Base-by-base conservation (phyloP, 2,888 invertebrate genomes). In the Junonia oenone region DNA sequence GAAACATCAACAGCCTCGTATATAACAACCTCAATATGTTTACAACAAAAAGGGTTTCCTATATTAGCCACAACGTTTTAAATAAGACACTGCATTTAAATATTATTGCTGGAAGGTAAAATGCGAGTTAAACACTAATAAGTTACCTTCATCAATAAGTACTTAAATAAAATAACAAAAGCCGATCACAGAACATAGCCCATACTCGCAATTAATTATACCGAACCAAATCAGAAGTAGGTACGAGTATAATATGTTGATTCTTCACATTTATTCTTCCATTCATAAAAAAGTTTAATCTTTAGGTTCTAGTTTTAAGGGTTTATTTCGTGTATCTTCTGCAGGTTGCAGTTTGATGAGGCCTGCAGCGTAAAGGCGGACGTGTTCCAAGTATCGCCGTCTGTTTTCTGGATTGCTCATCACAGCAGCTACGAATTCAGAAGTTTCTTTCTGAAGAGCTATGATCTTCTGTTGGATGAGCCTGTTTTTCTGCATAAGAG, bases 381-480 rank as follows among this genome's bases (percentile, higher is more conserved):
- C 64, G 9, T 82, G 75, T 43, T 83, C 81, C 0, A 76, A 55
- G 49, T 83, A 86, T n/a, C 83, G 74, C 57, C 67, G 69, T 31
- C 63, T 71, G 45, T 83, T 86, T 46, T 86, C 86, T 0, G 91
- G 91, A 68, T 93, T 92, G 46, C 83, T 91, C 80, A 93, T 78
- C 3, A 93, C 91, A 2, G 91, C 85, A 35, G 91, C 83, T 14
- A 94, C 91, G 63, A 93, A 93, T 56, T 92, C 91, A 2, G 91
- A 88, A 0, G 94, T 93, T 76, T 94, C 93, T 56, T 91, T 82
- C 66, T 93, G 92, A 33, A 94, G 70, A 26, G 90, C 91, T 5
- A 91, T 83, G 54, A 94, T 83, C 65, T 92, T 92, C 58, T 91
- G 88, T 65, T 93, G 93, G 55, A 94, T 86, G 38, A 92, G 68